Evolutionary conservation across 2,113 vertebrate species (phyloP).

Genomic region (Pterocles burchelli): DNA sequence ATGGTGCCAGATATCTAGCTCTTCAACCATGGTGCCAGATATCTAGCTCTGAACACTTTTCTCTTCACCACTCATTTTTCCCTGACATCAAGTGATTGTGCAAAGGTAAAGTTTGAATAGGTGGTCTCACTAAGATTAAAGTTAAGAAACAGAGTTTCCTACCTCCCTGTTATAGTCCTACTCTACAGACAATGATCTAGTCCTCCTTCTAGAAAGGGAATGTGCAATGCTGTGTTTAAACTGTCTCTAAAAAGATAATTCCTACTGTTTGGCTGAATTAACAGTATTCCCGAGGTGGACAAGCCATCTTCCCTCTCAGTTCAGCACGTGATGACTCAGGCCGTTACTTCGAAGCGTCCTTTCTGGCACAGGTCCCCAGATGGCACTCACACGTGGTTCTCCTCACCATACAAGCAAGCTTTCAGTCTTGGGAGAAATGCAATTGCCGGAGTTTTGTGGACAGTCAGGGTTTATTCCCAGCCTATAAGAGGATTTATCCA

Average conservation of each 20-base stretch:
- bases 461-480: not conserved
- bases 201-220: not conserved
- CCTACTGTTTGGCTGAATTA: not conserved
- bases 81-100: not conserved
- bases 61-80: not conserved
- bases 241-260: not conserved
- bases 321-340: accelerated
- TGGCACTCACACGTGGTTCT: not conserved
- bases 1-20: not conserved
- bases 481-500: not conserved
- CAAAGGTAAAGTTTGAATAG: not conserved
- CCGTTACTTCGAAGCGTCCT: accelerated
- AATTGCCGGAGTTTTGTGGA: accelerated
- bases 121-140: not conserved
- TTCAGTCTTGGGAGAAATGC: not conserved
- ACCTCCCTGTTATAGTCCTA: not conserved
- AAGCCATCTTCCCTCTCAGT: accelerated
- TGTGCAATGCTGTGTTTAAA: not conserved
- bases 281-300: not conserved
- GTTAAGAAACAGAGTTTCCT: not conserved
- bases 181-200: not conserved
- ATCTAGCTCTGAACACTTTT: not conserved
- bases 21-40: not conserved
- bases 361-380: not conserved
- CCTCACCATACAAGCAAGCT: not conserved